Percentiles rank a stretch among this genome's conserved stretches.
phyloP scores from a whole-genome alignment of 2,113 vertebrate species.

The Carlito syrichta region DNA sequence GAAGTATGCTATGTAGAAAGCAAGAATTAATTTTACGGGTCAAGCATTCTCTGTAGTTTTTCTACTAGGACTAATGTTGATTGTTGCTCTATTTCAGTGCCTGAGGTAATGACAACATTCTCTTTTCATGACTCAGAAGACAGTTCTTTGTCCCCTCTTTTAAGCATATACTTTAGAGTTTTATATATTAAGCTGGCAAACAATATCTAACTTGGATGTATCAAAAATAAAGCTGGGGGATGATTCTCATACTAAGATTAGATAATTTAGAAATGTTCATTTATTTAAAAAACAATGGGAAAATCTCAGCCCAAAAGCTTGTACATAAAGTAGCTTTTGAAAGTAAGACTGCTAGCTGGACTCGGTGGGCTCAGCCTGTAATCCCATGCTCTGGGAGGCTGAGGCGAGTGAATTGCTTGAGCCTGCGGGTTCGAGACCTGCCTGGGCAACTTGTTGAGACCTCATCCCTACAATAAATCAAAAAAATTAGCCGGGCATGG shows the following conservation, averaged over 20 bases:
- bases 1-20: not conserved
- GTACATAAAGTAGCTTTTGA: not conserved
- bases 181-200: not conserved
- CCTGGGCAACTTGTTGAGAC: no score
- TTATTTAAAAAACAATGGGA: not conserved
- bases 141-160: not conserved
- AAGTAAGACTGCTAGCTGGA: not conserved
- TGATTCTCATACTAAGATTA: not conserved
- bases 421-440: no score
- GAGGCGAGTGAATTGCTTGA: no score
- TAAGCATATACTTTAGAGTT: not conserved
- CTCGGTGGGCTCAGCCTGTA: no score
- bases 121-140: conserved; percentile 29
- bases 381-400: no score
- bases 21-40: conserved; percentile 51
- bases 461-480: no score
- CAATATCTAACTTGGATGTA: not conserved
- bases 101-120: conserved; percentile 11
- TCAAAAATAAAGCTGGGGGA: conserved; percentile 6
- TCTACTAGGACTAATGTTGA: not conserved
- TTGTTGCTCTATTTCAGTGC: not conserved
- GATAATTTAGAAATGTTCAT: not conserved
- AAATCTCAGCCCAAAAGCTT: not conserved
- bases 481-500: no score
- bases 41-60: not conserved